Evolutionary conservation across 1,140 invertebrate genomes (phyloP).

Genomic region (Coelopa frigida): DNA sequence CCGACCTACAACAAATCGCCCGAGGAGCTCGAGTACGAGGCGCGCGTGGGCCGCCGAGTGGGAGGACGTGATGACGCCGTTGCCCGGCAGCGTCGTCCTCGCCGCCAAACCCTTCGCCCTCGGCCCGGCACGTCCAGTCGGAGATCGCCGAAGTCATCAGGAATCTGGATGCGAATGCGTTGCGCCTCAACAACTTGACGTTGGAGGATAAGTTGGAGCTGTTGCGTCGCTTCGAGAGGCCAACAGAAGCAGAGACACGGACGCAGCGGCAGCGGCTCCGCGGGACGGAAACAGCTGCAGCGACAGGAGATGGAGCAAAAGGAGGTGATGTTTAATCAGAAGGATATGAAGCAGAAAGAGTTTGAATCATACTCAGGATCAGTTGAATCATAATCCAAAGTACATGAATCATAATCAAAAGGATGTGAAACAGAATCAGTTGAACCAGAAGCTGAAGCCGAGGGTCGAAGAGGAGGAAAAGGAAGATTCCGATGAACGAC

Average conservation of each 20-base stretch:
- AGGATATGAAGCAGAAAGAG: too few species aligned
- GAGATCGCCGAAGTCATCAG: constrained; percentile 35
- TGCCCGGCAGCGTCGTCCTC: constrained; percentile 15
- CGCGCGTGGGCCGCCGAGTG: constrained; percentile 29
- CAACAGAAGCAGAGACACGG: constrained; percentile 1
- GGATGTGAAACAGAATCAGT: too few species aligned
- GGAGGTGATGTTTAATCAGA: too few species aligned
- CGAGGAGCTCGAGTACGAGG: constrained; percentile 40
- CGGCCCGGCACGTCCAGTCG: constrained; percentile 8
- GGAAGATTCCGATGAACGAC: constrained; percentile 13
- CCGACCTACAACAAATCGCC: constrained; percentile 23
- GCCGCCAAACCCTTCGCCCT: background rate
- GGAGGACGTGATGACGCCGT: constrained; percentile 37
- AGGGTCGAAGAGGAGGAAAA: background rate
- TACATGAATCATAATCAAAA: too few species aligned
- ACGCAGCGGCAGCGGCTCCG: constrained; percentile 1
- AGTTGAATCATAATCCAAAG: too few species aligned
- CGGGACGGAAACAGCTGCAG: background rate
- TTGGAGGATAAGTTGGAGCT: constrained; percentile 15
- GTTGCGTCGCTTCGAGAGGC: constrained; percentile 8
- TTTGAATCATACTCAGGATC: too few species aligned
- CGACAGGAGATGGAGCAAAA: too few species aligned
- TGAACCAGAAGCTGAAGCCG: constrained; percentile 19
- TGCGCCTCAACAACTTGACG: constrained; percentile 29
- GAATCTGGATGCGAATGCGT: constrained; percentile 30